A percentile compares a stretch with the other conserved stretches of the same genome.
Evolutionary conservation across 2,113 vertebrate genomes (phyloP).

Genomic region (Shinisaurus crocodilurus): DNA sequence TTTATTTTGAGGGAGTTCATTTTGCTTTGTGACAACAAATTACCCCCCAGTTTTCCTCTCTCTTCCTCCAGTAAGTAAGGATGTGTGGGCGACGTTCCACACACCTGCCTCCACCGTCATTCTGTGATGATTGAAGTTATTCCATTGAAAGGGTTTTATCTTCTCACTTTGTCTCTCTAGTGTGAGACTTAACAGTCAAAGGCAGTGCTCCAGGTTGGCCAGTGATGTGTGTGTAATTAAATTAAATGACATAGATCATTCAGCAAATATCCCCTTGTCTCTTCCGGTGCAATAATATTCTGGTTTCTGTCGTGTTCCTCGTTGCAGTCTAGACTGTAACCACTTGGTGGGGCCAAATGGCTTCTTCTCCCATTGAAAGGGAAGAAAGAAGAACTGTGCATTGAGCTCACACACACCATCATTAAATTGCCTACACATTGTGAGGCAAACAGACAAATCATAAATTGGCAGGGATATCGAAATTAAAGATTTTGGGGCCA

Average conservation of each 20-base stretch:
- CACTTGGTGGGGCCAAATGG: slow-evolving; percentile 73
- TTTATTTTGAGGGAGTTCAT: too few species aligned
- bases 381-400: not conserved
- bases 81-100: not conserved
- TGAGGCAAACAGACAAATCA: not conserved
- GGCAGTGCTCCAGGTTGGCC: not conserved
- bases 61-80: not conserved
- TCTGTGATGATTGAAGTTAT: not conserved
- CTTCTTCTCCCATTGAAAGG: slow-evolving; percentile 30
- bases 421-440: not conserved
- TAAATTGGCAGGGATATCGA: not conserved
- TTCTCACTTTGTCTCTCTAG: not conserved
- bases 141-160: not conserved
- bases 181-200: not conserved
- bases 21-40: not conserved
- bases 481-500: not conserved
- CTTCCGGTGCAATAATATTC: rapidly evolving
- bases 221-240: not conserved
- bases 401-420: not conserved
- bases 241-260: rapidly evolving
- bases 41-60: not conserved
- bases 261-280: not conserved
- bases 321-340: slow-evolving; percentile 57
- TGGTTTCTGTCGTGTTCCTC: rapidly evolving
- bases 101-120: not conserved